Base-by-base conservation (phyloP, 2,797 vertebrate species). In the Kryptopterus vitreolus region DNA sequence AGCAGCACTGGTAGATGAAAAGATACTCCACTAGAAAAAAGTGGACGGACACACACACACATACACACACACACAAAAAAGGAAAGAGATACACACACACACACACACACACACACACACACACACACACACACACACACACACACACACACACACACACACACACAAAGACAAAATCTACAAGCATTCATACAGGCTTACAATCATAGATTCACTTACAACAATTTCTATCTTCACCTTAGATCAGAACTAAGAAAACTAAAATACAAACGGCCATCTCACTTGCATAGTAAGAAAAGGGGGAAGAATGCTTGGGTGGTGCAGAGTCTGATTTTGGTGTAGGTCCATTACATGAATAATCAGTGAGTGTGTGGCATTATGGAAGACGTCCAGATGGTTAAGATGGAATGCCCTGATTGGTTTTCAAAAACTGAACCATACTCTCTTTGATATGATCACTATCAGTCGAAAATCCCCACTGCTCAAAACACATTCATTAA, bases 291-390 rank as follows among this genome's bases (percentile, higher is more conserved):
- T 84, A 80, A 85, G 53, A 81, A 58, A 77, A 89, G 77, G 89
- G 90, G 81, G 82, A 85, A 88, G 89, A 92, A 89, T 86, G 84
- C 75, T 81, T 87, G 77, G 11, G 43, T 0, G 33, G 85, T 91
- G 93, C 93, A 93, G 94, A 92, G 90, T 91, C 93, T 92, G 92
- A 90, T 94, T 93, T 93, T 79, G 89, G 90, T 90, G 91, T 89
- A 91, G 94, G 92, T 92, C 92, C 87, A 92, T 90, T 94, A 90
- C 87, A 86, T 92, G 91, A 93, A 90, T 90, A 90, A 91, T 92
- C 91, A 88, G 92, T 1, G 91, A 92, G 91, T 95, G 94, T 95
- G 94, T 94, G 94, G 93, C 90, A 94, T 93, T 90, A 87, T 94
- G 94, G 94, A 95, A 90, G 85, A 88, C 87, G 70, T 94, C 94